phyloP scores from a whole-genome alignment of 92 coral and sea anemone species.

The Zoanthus solanderi region DNA sequence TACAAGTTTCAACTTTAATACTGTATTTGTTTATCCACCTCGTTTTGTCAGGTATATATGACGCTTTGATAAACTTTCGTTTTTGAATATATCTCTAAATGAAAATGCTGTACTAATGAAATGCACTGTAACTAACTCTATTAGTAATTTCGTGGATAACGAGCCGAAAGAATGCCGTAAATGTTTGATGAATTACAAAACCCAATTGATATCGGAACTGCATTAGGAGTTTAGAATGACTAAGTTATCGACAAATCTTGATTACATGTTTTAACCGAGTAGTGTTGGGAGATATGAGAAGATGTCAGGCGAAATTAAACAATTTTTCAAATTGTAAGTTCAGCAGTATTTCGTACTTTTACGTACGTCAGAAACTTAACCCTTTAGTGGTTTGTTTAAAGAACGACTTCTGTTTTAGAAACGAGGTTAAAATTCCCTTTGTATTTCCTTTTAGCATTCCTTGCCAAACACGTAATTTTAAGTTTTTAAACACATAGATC shows the following conservation, averaged over 20 bases:
- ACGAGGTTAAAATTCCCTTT: neutral
- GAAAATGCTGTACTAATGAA: too few species aligned
- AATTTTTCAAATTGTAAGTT: conserved; percentile 28
- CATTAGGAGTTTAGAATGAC: conserved; percentile 36
- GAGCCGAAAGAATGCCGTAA: conserved; percentile 10
- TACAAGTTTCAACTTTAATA: neutral
- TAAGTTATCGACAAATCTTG: conserved; percentile 41
- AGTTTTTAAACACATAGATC: conserved; percentile 9
- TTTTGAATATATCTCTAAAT: too few species aligned
- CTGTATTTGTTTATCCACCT: neutral
- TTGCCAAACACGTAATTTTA: conserved; percentile 1
- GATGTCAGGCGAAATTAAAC: neutral
- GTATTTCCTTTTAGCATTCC: conserved; percentile 29
- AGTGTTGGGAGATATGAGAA: conserved; percentile 15
- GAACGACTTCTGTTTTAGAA: neutral
- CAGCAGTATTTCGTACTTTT: neutral
- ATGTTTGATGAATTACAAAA: neutral
- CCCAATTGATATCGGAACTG: conserved; percentile 35
- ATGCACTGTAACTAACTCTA: too few species aligned
- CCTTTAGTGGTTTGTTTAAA: neutral
- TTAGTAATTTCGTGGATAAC: neutral
- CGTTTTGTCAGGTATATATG: neutral
- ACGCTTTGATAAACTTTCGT: neutral
- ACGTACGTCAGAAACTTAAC: conserved; percentile 34
- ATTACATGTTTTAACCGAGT: conserved; percentile 39